A percentile compares a stretch with the other conserved stretches of the same genome.
phyloP scores from a whole-genome alignment of 1,140 invertebrate genomes.

The Drosophila nikananu region DNA sequence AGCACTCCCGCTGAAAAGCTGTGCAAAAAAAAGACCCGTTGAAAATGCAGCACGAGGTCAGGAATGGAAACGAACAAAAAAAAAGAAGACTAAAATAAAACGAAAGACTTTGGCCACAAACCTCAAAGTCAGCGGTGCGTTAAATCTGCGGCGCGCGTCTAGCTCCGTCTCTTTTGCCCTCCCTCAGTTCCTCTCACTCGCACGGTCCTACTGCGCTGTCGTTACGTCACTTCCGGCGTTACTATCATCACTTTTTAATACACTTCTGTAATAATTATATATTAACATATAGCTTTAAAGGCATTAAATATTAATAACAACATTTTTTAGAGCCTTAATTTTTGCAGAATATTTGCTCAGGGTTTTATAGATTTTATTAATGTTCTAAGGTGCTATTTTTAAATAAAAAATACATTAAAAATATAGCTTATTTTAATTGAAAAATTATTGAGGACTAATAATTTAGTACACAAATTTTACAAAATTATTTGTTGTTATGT shows the following conservation, averaged over 20 bases:
- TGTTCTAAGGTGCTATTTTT: no score
- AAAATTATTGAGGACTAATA: no score
- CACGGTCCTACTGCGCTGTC: conserved; percentile 4
- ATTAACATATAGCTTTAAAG: neutral
- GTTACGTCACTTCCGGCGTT: conserved; percentile 65
- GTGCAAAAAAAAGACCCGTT: conserved; percentile 8
- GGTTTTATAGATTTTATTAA: no score
- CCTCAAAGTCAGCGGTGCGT: conserved; percentile 64
- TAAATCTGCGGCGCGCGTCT: conserved; percentile 51
- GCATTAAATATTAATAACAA: neutral
- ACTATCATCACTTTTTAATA: neutral
- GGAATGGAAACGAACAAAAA: conserved; percentile 8
- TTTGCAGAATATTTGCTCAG: neutral
- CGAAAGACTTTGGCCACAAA: conserved; percentile 73
- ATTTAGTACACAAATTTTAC: no score
- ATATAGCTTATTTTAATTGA: no score
- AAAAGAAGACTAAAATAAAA: conserved; percentile 10
- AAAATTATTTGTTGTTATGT: no score
- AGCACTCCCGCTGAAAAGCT: conserved; percentile 12
- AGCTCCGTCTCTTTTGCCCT: neutral
- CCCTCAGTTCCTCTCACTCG: conserved; percentile 12
- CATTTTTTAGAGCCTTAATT: neutral
- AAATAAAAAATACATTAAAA: no score
- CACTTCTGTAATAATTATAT: neutral
- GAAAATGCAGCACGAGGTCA: conserved; percentile 73